Evolutionary conservation across 1,140 invertebrate species (phyloP), one percentile per base, ranked within the genome.

Genomic region (Conus betulinus): DNA sequence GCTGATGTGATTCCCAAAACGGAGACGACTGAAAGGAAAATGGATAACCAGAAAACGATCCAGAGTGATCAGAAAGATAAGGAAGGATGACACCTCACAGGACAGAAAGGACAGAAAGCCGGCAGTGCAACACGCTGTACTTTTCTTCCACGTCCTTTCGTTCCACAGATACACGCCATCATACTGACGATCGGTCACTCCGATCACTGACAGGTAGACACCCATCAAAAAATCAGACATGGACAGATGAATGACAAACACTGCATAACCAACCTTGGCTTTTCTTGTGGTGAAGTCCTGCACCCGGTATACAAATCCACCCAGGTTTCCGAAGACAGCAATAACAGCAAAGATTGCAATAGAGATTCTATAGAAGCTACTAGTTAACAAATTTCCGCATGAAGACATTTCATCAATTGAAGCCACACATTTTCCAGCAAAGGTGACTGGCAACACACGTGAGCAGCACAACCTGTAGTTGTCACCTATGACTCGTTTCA

Each of bases 291-390:
- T 0, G 25, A 76, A 10, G 13, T 20, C 1, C 10, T 20, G 71
- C 20, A 76, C 8, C 15, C 71, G 20, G 20, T n/a, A 23, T 10
- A 76, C 71, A 23, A 23, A 76, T 8, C 17, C 25, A 8, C 71
- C 71, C 8, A 23, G 8, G 84, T 92, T 92, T 25, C 92, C 92
- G 17, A 90, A 7, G 15, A 92, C 27, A 27, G 91, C 89, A 23
- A 23, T 17, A 25, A 90, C 17, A 15, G 88, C 91, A 1, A 91
- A 71, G 15, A 91, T 57, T 89, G 88, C 90, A n/a, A 92, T 67
- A 67, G 60, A 81, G 0, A 89, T 57, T 4, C 85, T 67, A 0
- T 91, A 76, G 13, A 88, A 20, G 51, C 7, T 83, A 55, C 25
- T 20, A 3, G 13, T 23, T 39, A 83, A 55, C 27, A 83, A n/a